Evolutionary conservation across 1,140 invertebrate genomes (phyloP), one percentile per base, ranked within the genome.

Genomic region (Choristoneura fumiferana): DNA sequence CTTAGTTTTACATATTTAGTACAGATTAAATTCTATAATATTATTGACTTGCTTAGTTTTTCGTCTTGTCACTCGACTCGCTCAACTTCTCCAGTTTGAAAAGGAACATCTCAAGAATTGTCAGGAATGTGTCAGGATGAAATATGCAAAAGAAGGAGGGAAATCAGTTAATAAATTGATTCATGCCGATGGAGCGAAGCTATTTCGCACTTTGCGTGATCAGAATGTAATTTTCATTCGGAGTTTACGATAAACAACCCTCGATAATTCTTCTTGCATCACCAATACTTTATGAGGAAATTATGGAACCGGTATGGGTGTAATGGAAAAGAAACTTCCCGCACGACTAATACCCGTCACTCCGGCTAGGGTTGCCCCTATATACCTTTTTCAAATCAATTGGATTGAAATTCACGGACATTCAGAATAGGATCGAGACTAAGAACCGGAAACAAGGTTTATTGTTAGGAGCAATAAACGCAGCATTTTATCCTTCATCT

Each of bases 91-190:
- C 15, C 40, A 45, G 40, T 45, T 45, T 9, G 15, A 17, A 8
- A 45, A 45, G 40, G 18, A 45, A 45, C n/a, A 18, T 45, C 18
- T 45, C 40, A 45, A 45, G 18, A n/a, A 45, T 45, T 15, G 40
- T 18, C 18, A 4, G 9, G 17, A 22, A 45, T 45, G 18, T 45
- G 9, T 45, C 18, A n/a, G n/a, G n/a, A 45, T 45, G 40, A 45
- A 45, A 18, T 22, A 45, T 45, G 40, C 17, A 45, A 45, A 45
- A 39, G 35, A 45, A 22, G 8, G 9, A 18, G 17, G 9, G 17
- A 45, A 45, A 45, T 45, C 40, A 22, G 15, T 45, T 45, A 45
- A 45, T 45, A 45, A n/a, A 45, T 18, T 45, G 40, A 45, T 45
- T 45, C 40, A 45, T 4, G 10, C 1, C 17, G 40, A 45, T 22